Base-by-base conservation (phyloP, 2,113 vertebrate genomes). In the Sinocyclocheilus anshuiensis region DNA sequence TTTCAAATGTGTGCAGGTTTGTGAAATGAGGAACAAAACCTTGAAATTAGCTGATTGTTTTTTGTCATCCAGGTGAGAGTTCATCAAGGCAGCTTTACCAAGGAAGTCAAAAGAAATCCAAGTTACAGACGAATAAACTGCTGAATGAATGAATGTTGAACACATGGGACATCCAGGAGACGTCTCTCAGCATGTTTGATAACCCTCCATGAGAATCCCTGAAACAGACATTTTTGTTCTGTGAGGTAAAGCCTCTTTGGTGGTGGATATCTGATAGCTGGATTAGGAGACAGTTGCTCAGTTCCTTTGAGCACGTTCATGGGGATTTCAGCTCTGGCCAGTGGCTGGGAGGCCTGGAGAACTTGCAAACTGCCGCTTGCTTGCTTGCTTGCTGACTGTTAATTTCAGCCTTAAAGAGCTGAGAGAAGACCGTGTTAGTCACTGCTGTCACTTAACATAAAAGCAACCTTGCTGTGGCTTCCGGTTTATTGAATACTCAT, bases 271-370 rank as follows among this genome's bases (percentile, higher is more conserved):
- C 81, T 88, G 92, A 93, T 92, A 94, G 87, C 89, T 89, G 92
- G 92, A 91, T 93, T 93, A 92, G 86, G 11, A 81, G 84, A 67
- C 84, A 91, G 77, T 87, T 83, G 84, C 86, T 63, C 83, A 89
- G 79, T 50, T 75, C 16, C 10, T 80, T 63, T 45, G 81, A 83
- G 88, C 91, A 88, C 83, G 86, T 65, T 84, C 88, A 89, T 90
- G 48, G 81, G 91, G 91, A 94, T 93, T 92, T 92, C 81, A 59
- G 78, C 71, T 89, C 65, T 81, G 55, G 83, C 91, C 92, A 93
- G 92, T 91, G 92, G 91, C 80, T 69, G 22, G 3, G 39, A 42
- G 22, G 42, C 69, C 57, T 18, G 7, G 22, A 77, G 63, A 5
- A 3, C 18, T 15, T 4, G 22, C 29, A 33, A 26, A 26, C 26